These are phyloP conservation scores for Aelia acuminata DNA, from an alignment of 2,888 invertebrate genomes.

Conservation along the genomic window DNA sequence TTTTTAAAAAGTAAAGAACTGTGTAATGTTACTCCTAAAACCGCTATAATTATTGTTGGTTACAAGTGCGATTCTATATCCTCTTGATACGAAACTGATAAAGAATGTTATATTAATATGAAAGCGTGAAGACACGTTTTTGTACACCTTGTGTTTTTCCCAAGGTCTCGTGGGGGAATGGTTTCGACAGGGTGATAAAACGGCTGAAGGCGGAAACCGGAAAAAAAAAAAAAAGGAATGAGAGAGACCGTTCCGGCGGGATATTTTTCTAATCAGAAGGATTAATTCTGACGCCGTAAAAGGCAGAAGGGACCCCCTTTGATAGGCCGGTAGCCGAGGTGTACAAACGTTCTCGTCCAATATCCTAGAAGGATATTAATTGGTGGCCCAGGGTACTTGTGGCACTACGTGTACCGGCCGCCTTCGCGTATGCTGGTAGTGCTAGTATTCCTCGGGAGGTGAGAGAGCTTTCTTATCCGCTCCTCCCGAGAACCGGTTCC, in stretches of 20 bases:
- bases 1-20: too few species aligned
- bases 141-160: neutral
- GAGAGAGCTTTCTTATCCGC: neutral
- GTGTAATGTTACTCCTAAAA: too few species aligned
- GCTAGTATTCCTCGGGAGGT: slow-evolving; percentile 8
- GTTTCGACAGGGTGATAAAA: slow-evolving; percentile 41
- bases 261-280: slow-evolving; percentile 30
- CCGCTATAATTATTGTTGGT: too few species aligned
- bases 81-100: neutral
- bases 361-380: slow-evolving; percentile 28
- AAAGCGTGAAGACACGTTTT: slow-evolving; percentile 37
- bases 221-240: neutral
- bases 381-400: slow-evolving; percentile 17
- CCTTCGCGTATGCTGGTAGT: slow-evolving; percentile 33
- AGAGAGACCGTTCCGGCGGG: slow-evolving; percentile 21
- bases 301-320: slow-evolving; percentile 28
- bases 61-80: neutral
- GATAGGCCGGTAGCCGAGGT: slow-evolving; percentile 46
- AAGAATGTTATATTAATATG: neutral
- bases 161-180: neutral
- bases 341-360: slow-evolving; percentile 20
- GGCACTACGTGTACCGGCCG: slow-evolving; percentile 2
- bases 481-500: slow-evolving; percentile 28
- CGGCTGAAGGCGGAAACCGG: slow-evolving; percentile 3
- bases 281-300: slow-evolving; percentile 47